phyloP scores from a whole-genome alignment of 2,888 invertebrate genomes.

The Erebia aethiops region DNA sequence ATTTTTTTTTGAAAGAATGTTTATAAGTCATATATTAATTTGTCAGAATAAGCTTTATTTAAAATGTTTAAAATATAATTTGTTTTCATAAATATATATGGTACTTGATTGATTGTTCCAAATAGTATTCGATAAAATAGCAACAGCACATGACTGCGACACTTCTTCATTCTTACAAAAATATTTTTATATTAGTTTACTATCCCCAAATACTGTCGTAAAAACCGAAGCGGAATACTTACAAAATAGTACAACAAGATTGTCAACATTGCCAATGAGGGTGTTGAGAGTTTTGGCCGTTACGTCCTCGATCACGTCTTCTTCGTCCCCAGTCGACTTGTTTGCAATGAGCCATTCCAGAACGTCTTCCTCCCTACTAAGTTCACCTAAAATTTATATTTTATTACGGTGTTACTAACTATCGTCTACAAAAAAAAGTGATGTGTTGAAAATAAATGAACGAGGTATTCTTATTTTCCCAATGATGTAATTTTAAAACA shows the following conservation, averaged over 20 bases:
- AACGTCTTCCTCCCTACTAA: constrained; percentile 95
- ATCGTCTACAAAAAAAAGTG: neutral
- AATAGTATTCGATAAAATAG: neutral
- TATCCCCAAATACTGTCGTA: neutral
- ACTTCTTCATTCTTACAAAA: neutral
- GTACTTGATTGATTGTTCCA: neutral
- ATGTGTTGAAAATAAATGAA: neutral
- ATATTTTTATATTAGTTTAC: neutral
- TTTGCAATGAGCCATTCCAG: constrained; percentile 96
- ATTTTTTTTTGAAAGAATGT: neutral
- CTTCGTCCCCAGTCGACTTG: constrained; percentile 96
- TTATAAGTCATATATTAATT: neutral
- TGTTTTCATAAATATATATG: neutral
- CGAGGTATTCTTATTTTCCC: neutral
- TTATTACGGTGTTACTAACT: constrained; percentile 14
- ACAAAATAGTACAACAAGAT: constrained; percentile 96
- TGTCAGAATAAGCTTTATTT: neutral
- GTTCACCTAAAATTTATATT: constrained; percentile 84
- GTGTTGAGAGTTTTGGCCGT: constrained; percentile 94
- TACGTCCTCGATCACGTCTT: constrained; percentile 96
- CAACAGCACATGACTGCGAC: neutral
- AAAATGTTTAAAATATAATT: neutral
- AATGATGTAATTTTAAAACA: neutral
- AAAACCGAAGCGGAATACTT: constrained; percentile 63
- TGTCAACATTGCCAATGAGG: constrained; percentile 94